Percentiles rank a stretch among this genome's conserved stretches.
Evolutionary conservation across 1,140 invertebrate genomes (phyloP).

Genomic region (Brachionus rubens): DNA sequence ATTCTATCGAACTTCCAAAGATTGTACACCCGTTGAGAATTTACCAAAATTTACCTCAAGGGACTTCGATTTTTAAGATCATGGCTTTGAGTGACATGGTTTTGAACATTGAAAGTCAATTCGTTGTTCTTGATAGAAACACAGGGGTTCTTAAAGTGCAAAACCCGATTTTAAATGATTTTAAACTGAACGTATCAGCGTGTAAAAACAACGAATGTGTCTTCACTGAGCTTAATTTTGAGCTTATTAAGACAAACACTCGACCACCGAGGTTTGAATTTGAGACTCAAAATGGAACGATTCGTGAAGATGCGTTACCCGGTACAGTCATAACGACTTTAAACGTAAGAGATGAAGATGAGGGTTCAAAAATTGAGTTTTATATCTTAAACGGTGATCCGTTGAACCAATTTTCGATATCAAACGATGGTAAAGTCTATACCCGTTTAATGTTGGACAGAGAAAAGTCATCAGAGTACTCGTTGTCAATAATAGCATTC

Average conservation of each 20-base stretch:
- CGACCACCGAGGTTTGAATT: neutral
- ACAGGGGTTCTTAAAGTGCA: neutral
- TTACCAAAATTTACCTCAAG: neutral
- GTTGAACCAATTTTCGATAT: constrained; percentile 15
- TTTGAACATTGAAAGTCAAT: neutral
- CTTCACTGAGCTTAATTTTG: neutral
- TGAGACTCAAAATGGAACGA: neutral
- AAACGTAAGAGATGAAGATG: neutral
- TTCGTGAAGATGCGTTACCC: constrained; percentile 14
- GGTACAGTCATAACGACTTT: constrained; percentile 27
- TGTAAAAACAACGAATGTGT: neutral
- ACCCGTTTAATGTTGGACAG: constrained; percentile 17
- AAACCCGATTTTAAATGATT: neutral
- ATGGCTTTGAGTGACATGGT: neutral
- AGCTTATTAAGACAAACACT: neutral
- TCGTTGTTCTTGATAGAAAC: neutral
- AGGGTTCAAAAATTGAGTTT: neutral
- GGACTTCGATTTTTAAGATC: neutral
- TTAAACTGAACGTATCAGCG: constrained; percentile 11
- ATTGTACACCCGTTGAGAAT: neutral
- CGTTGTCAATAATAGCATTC: neutral
- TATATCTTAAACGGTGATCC: constrained; percentile 22
- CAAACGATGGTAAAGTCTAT: constrained; percentile 28
- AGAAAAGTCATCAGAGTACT: neutral
- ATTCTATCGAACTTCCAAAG: neutral